phyloP scores from a whole-genome alignment of 2,113 vertebrate genomes.

The Indicator indicator region DNA sequence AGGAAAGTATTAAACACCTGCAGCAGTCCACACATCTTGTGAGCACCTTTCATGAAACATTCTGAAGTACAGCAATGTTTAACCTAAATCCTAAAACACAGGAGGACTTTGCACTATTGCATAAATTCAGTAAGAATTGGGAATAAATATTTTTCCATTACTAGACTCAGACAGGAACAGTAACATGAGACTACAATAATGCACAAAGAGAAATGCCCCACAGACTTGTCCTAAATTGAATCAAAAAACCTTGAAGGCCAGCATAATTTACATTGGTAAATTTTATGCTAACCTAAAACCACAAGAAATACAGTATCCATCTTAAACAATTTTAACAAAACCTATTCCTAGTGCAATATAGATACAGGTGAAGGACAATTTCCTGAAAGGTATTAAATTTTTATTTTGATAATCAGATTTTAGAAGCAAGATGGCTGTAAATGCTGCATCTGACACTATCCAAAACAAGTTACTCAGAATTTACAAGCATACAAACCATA shows the following conservation, averaged over 20 bases:
- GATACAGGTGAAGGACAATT: neutral
- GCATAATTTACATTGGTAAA: neutral
- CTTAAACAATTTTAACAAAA: neutral
- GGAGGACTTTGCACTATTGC: neutral
- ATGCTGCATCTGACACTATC: neutral
- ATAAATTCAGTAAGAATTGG: neutral
- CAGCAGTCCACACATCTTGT: neutral
- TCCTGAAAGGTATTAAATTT: neutral
- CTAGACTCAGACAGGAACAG: neutral
- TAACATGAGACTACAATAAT: neutral
- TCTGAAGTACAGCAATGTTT: neutral
- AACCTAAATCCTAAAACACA: neutral
- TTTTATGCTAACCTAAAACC: neutral
- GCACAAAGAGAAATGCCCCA: neutral
- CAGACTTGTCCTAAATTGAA: neutral
- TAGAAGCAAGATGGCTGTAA: neutral
- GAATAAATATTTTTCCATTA: constrained; percentile 7
- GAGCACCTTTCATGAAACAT: neutral
- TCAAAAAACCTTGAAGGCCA: neutral
- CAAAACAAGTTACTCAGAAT: neutral
- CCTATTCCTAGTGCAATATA: neutral
- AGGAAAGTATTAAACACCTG: neutral
- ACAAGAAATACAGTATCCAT: neutral
- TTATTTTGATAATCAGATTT: neutral
- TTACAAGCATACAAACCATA: neutral